Conservation (phyloP, 2,797 vertebrate species). For the Pygocentrus nattereri region DNA sequence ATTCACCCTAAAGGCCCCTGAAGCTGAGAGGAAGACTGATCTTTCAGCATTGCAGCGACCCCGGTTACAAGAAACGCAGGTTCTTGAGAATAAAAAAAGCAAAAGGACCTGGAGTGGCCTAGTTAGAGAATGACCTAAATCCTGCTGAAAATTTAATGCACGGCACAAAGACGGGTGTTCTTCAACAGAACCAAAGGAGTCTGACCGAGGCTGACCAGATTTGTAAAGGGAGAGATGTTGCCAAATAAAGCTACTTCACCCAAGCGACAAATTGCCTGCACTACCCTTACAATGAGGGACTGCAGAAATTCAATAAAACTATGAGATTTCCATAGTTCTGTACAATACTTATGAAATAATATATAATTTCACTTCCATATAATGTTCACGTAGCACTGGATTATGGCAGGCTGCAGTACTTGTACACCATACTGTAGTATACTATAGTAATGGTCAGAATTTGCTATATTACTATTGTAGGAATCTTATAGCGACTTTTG, state of each 20-base stretch:
- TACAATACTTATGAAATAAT: not conserved
- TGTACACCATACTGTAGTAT: not conserved
- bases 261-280: slow-evolving; percentile 9
- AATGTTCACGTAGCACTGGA: not conserved
- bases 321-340: not conserved
- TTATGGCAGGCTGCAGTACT: not conserved
- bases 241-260: not conserved
- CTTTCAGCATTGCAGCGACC: slow-evolving; percentile 1
- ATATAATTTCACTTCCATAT: not conserved
- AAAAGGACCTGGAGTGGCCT: slow-evolving; percentile 41
- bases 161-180: slow-evolving; percentile 5
- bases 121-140: slow-evolving; percentile 82
- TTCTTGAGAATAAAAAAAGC: not conserved
- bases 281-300: not conserved
- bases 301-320: not conserved
- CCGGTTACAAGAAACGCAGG: slow-evolving; percentile 12
- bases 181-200: not conserved
- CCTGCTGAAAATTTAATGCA: slow-evolving; percentile 67
- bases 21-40: not conserved
- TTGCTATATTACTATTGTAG: not conserved
- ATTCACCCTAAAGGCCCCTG: not conserved
- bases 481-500: too few relatives aligned
- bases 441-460: not conserved
- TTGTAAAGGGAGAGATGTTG: not conserved
- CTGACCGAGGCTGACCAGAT: not conserved